phyloP scores from a whole-genome alignment of 2,113 vertebrate species.

The Oncorhynchus masou region DNA sequence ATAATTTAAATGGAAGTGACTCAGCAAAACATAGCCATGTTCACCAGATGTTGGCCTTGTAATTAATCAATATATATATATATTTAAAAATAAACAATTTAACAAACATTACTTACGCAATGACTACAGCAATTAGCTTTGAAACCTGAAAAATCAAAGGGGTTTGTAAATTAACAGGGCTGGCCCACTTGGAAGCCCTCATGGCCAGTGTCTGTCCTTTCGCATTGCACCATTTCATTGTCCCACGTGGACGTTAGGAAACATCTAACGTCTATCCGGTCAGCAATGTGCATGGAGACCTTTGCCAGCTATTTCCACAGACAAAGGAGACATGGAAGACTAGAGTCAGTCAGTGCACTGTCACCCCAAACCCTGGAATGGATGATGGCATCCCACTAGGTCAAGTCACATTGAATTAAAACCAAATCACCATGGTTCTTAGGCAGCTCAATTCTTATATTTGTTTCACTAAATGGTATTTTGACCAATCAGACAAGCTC shows the following conservation, averaged over 20 bases:
- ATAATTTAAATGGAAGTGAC: conserved; percentile 26
- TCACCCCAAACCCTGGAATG: not conserved
- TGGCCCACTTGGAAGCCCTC: conserved; percentile 29
- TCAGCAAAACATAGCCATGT: conserved; percentile 54
- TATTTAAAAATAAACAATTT: conserved; percentile 21
- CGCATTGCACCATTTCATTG: conserved; percentile 17
- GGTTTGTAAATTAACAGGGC: conserved; percentile 1
- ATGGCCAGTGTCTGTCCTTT: not conserved
- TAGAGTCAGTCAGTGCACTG: not conserved
- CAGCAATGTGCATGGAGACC: conserved; percentile 24
- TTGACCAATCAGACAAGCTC: no score
- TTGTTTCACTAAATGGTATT: no score
- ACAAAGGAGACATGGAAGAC: conserved; percentile 48
- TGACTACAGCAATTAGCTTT: not conserved
- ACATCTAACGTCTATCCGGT: not conserved
- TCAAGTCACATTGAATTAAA: not conserved
- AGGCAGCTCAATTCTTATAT: no score
- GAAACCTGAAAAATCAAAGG: conserved; percentile 10
- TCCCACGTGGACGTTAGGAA: conserved; percentile 6
- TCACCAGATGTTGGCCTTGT: conserved; percentile 57
- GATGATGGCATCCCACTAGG: not conserved
- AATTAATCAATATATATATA: conserved; percentile 21
- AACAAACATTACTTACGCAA: conserved; percentile 17
- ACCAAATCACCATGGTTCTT: no score
- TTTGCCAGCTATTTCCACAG: conserved; percentile 50